Evolutionary conservation across 2,797 vertebrate species (phyloP).

Genomic region (Hoplostethus atlanticus): DNA sequence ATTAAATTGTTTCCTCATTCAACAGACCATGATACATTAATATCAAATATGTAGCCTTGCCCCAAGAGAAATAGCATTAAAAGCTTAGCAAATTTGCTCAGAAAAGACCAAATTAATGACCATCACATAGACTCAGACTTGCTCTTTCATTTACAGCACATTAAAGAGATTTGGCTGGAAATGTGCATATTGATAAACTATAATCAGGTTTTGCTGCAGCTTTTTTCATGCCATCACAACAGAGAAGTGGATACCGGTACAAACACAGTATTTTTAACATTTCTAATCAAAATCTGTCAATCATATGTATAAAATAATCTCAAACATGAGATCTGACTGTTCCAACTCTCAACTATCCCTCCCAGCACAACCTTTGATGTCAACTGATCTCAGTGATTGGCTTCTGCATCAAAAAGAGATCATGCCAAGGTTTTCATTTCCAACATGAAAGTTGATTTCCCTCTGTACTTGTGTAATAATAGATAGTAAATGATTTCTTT

Average conservation of each 20-base stretch:
- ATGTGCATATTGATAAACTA: constrained; percentile 57
- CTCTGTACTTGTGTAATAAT: no score
- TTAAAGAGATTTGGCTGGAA: constrained; percentile 60
- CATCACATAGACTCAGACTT: constrained; percentile 39
- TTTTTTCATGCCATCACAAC: constrained; percentile 6
- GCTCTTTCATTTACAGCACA: constrained; percentile 56
- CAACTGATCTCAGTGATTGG: background rate
- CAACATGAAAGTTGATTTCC: no score
- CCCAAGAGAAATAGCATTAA: constrained; percentile 72
- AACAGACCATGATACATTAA: constrained; percentile 60
- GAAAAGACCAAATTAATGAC: constrained; percentile 68
- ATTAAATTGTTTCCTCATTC: constrained; percentile 77
- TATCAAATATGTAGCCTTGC: constrained; percentile 70
- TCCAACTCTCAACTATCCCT: background rate
- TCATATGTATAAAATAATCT: background rate
- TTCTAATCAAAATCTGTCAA: background rate
- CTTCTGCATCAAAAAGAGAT: constrained; percentile 3
- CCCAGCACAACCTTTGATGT: no score
- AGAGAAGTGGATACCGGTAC: background rate
- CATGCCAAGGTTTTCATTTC: no score
- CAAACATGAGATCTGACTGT: background rate
- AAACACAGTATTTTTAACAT: background rate
- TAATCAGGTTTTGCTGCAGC: constrained; percentile 7
- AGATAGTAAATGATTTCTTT: no score
- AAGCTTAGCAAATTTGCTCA: constrained; percentile 70